A percentile compares a stretch with the other conserved stretches of the same genome.
These are phyloP conservation scores for Drosophila kanekoi DNA, from an alignment of 2,888 invertebrate genomes.

Conservation along the genomic window DNA sequence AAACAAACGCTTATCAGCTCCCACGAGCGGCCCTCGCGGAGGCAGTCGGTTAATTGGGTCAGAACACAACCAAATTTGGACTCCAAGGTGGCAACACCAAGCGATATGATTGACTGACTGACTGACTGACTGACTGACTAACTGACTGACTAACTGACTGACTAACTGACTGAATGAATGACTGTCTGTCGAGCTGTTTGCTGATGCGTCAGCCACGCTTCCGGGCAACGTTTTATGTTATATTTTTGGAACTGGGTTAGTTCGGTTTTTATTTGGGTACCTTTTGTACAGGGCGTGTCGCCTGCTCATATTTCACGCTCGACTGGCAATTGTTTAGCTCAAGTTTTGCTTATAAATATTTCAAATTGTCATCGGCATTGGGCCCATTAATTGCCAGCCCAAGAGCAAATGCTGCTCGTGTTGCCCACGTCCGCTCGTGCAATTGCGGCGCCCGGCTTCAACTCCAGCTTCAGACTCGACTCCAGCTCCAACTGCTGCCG, in stretches of 20 bases:
- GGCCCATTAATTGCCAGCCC: constrained; percentile 41
- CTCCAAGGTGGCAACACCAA: constrained; percentile 37
- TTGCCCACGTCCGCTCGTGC: constrained; percentile 55
- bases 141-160: constrained; percentile 6
- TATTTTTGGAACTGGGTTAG: constrained; percentile 1
- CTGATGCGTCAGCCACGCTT: constrained; percentile 43
- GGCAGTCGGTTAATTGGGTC: constrained; percentile 45
- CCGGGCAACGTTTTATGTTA: constrained; percentile 27
- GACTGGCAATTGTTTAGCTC: constrained; percentile 39
- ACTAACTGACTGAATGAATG: constrained; percentile 3
- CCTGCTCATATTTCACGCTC: constrained; percentile 69
- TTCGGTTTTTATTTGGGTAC: constrained; percentile 4
- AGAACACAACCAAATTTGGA: constrained; percentile 21
- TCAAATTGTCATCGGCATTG: constrained; percentile 29
- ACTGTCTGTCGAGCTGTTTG: constrained; percentile 19
- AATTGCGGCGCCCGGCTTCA: constrained; percentile 40
- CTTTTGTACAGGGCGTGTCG: constrained; percentile 34
- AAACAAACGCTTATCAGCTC: constrained; percentile 30
- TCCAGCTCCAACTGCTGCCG: constrained; percentile 3
- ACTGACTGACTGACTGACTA: constrained; percentile 9
- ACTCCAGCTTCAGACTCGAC: constrained; percentile 16
- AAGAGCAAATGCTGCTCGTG: constrained; percentile 14
- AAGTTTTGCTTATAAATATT: constrained; percentile 21
- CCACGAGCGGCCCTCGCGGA: too few relatives aligned
- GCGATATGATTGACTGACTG: not conserved